These are phyloP conservation scores for Palythoa grandis DNA, from an alignment of 92 coral and sea anemone genomes.

Conservation along the genomic window DNA sequence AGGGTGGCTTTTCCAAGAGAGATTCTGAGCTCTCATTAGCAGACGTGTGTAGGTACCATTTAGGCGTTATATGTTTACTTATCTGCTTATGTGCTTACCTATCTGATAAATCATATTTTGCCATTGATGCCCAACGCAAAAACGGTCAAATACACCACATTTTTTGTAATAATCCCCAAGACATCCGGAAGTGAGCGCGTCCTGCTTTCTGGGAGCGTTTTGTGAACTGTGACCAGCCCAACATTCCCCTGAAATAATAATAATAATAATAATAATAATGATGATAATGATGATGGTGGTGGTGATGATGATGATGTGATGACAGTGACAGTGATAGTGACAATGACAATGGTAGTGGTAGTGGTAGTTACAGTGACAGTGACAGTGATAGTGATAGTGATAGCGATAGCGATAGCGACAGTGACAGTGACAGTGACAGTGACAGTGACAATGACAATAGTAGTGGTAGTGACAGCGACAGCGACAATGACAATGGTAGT, in stretches of 20 bases:
- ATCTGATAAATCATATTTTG: not conserved
- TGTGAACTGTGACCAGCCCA: not conserved
- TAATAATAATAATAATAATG: not conserved
- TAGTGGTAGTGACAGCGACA: no score
- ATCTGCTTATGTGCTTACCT: not conserved
- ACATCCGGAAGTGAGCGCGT: not conserved
- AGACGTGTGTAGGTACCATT: no score
- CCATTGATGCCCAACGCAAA: not conserved
- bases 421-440: no score
- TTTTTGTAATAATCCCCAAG: not conserved
- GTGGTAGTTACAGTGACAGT: no score
- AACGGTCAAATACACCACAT: not conserved
- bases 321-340: no score
- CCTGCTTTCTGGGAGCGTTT: not conserved
- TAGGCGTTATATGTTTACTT: not conserved
- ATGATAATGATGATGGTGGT: not conserved
- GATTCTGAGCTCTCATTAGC: no score
- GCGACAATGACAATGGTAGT: no score
- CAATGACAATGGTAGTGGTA: no score
- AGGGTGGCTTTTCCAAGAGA: no score
- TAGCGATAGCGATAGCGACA: no score
- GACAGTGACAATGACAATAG: no score
- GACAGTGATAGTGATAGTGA: not conserved
- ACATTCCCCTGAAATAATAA: not conserved
- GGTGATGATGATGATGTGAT: no score